Base-by-base conservation (phyloP, 2,113 vertebrate genomes). In the Casuarius casuarius region DNA sequence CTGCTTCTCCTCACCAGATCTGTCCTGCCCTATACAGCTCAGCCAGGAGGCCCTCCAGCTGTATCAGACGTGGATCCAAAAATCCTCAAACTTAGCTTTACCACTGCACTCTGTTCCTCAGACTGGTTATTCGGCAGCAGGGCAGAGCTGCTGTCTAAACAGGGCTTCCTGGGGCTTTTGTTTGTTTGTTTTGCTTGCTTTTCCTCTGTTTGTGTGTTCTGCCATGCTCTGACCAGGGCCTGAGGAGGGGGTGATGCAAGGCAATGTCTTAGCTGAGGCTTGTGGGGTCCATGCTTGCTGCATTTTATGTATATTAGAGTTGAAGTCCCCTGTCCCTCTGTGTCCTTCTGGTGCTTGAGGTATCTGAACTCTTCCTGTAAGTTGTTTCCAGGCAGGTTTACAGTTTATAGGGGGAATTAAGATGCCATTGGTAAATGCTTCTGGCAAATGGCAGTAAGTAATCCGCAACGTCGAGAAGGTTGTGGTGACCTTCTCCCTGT, bases 401-500 rank as follows among this genome's bases (percentile, higher is more conserved):
- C 90, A 35, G 21, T 92, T 88, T 90, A 59, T 68, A 63, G 65
- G 23, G 77, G n/a, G 49, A 94, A 40, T 7, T 16, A 7, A 12
- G 71, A 46, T 74, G 63, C 35, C 17, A 7, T 49, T 44, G 54
- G 54, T 42, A 80, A 95, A 79, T 20, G 70, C 22, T 87, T 81
- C 73, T 92, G 89, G 76, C 40, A 84, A 90, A 88, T 0, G 0
- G 70, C 80, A 90, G 58, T 46, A 49, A 88, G 63, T 73, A 82
- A 92, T 65, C 78, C 62, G 54, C 71, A 86, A 77, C 26, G 44
- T 70, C 90, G 85, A 83, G 93, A 87, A 96, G 89, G 73, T 89
- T 75, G 5, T 59, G 4, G 2, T 8, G 84, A 40, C 25, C 31
- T 84, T 89, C 89, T 91, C 51, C 31, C 5, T 13, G 84, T 65